These are phyloP conservation scores for Triplophysa bombifrons DNA, from an alignment of 2,797 vertebrate species.

Conservation along the genomic window DNA sequence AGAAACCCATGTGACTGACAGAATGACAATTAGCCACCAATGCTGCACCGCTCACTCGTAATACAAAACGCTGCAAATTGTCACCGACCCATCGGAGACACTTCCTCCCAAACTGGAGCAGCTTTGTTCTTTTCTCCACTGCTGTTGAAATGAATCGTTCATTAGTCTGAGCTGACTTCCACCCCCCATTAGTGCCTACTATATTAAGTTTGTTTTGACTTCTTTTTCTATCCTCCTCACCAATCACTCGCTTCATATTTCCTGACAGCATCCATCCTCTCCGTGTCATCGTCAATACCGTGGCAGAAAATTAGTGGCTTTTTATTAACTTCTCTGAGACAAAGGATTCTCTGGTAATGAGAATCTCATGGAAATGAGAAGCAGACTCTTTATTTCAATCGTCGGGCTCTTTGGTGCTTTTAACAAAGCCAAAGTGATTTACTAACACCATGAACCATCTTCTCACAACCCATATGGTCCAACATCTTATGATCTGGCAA, in stretches of 20 bases:
- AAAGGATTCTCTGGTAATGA: slow-evolving; percentile 72
- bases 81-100: slow-evolving; percentile 39
- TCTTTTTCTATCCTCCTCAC: slow-evolving; percentile 59
- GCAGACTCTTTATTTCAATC: slow-evolving; percentile 64
- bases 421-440: slow-evolving; percentile 64
- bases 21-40: slow-evolving; percentile 34
- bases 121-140: slow-evolving; percentile 45
- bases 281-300: slow-evolving; percentile 48
- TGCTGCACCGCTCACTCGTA: slow-evolving; percentile 30
- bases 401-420: slow-evolving; percentile 53
- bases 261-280: slow-evolving; percentile 45
- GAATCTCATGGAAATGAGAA: slow-evolving; percentile 65
- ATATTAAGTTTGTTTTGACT: slow-evolving; percentile 69
- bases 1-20: slow-evolving; percentile 43
- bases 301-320: slow-evolving; percentile 68
- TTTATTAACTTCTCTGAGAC: slow-evolving; percentile 62
- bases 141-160: slow-evolving; percentile 39
- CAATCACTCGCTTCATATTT: slow-evolving; percentile 58
- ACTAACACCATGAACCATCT: slow-evolving; percentile 32
- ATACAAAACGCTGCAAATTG: slow-evolving; percentile 44
- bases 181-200: slow-evolving; percentile 64
- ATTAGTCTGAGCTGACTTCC: slow-evolving; percentile 51
- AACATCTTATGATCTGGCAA: slow-evolving; percentile 17
- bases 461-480: neutral
- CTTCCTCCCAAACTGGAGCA: slow-evolving; percentile 43